Evolutionary conservation across 2,113 vertebrate genomes (phyloP).

Genomic region (Cacatua alba): DNA sequence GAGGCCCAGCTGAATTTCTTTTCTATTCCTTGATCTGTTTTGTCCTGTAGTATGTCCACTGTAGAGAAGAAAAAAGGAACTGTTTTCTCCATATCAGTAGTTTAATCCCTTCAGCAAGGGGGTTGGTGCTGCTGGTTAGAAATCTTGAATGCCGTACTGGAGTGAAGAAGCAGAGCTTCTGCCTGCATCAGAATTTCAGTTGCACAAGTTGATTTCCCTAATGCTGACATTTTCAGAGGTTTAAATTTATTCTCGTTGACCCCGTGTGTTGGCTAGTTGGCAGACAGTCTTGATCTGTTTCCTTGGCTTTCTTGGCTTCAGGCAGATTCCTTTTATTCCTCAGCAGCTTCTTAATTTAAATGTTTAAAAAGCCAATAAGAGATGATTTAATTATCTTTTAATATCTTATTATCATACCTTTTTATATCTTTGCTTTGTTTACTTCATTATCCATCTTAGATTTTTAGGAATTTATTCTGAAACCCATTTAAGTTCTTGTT

Average conservation of each 20-base stretch:
- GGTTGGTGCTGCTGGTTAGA: background rate
- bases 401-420: background rate
- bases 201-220: background rate
- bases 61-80: slow-evolving; percentile 24
- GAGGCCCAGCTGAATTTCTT: background rate
- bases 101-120: slow-evolving; percentile 27
- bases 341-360: background rate
- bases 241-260: background rate
- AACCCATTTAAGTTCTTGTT: background rate
- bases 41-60: background rate
- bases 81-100: slow-evolving; percentile 17
- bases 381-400: background rate
- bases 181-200: background rate
- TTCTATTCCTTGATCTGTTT: background rate
- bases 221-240: background rate
- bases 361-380: background rate
- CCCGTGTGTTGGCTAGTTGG: background rate
- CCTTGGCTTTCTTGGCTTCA: background rate
- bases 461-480: background rate
- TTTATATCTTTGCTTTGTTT: background rate
- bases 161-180: background rate
- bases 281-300: background rate
- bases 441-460: background rate
- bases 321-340: background rate
- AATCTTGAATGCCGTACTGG: background rate